Percentiles rank a stretch among this genome's conserved stretches.
Conservation (phyloP, 2,888 invertebrate genomes). For the Megastigmus dorsalis region DNA sequence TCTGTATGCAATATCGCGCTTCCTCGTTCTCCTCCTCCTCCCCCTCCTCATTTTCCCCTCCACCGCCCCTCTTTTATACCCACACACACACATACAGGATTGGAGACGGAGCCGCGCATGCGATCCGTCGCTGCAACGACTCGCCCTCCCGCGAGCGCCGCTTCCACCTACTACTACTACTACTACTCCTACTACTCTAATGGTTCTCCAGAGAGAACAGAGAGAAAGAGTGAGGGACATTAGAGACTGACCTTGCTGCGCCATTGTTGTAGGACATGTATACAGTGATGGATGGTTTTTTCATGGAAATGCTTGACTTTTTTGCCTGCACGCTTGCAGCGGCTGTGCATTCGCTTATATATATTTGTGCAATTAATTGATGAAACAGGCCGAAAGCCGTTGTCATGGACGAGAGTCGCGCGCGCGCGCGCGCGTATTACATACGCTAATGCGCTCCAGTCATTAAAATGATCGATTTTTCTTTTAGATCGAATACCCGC, state of each 20-base stretch:
- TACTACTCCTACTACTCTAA: not conserved
- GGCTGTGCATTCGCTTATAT: no score
- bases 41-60: not conserved
- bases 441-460: not conserved
- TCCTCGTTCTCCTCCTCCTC: not conserved
- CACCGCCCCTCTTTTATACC: not conserved
- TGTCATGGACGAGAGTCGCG: not conserved
- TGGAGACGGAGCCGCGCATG: not conserved
- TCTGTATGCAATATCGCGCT: not conserved
- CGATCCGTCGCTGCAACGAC: not conserved
- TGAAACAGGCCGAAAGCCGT: not conserved
- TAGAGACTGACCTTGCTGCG: constrained; percentile 35
- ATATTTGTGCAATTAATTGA: not conserved
- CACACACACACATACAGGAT: no score
- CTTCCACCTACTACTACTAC: not conserved
- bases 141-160: not conserved
- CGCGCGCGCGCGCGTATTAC: constrained; percentile 8
- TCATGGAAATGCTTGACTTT: constrained; percentile 14
- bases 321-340: no score
- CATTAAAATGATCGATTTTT: no score
- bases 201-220: not conserved
- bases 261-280: no score
- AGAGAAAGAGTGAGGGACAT: not conserved
- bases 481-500: no score
- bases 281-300: constrained; percentile 19